phyloP scores from a whole-genome alignment of 2,113 vertebrate species.

The Rynchops niger region DNA sequence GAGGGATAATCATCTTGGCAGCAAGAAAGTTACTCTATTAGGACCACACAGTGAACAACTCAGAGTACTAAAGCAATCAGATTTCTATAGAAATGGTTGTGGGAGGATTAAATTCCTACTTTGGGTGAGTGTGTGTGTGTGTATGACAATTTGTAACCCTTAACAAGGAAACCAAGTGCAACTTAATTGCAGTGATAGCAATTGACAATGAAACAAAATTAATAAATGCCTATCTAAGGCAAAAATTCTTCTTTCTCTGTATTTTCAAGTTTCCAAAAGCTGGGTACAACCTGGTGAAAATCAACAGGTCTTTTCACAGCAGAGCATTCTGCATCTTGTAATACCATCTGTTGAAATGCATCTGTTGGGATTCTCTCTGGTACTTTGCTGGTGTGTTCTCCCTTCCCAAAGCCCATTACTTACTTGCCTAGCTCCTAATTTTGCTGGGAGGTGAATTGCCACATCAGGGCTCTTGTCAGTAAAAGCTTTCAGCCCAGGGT shows the following conservation, averaged over 20 bases:
- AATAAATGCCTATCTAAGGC: background rate
- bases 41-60: constrained; percentile 9
- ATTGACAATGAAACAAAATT: background rate
- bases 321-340: background rate
- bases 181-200: background rate
- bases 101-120: background rate
- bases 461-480: background rate
- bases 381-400: background rate
- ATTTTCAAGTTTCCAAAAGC: background rate
- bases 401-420: background rate
- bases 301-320: background rate
- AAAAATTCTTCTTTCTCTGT: background rate
- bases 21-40: background rate
- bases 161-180: background rate
- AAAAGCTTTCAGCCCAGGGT: background rate
- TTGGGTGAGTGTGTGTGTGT: background rate
- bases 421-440: background rate
- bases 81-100: background rate
- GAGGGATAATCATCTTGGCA: constrained; percentile 5
- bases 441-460: background rate
- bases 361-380: background rate
- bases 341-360: background rate
- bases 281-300: background rate
- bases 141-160: background rate
- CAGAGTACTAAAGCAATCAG: background rate